A percentile compares a stretch with the other conserved stretches of the same genome.
These are phyloP conservation scores for Indicator maculatus DNA, from an alignment of 2,113 vertebrate species.

Conservation along the genomic window DNA sequence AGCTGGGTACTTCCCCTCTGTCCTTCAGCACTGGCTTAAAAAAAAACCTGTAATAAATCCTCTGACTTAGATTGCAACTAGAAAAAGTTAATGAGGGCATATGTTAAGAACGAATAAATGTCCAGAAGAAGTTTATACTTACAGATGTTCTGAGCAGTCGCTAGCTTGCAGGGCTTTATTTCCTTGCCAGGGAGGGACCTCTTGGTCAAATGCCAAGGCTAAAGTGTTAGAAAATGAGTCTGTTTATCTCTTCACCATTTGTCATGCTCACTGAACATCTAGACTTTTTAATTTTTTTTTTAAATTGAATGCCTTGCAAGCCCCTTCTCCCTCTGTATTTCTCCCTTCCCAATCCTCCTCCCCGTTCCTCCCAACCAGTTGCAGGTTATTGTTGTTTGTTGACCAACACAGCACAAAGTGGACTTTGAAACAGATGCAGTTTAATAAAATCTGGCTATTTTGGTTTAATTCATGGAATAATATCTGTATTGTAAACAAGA, in stretches of 20 bases:
- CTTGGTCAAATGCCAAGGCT: slow-evolving; percentile 42
- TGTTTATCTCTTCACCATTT: slow-evolving; percentile 60
- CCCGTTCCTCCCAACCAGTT: accelerated
- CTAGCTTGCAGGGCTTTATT: slow-evolving; percentile 57
- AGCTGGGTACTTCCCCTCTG: slow-evolving; percentile 21
- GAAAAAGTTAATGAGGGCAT: slow-evolving; percentile 78
- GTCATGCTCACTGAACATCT: slow-evolving; percentile 21
- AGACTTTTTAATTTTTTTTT: background rate
- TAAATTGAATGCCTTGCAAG: background rate
- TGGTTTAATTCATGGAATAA: slow-evolving; percentile 52
- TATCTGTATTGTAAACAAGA: slow-evolving; percentile 44
- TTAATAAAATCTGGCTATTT: slow-evolving; percentile 26
- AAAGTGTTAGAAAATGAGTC: slow-evolving; percentile 61
- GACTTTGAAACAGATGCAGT: background rate
- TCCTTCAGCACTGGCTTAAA: background rate
- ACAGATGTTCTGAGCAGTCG: slow-evolving; percentile 63
- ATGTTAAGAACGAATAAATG: slow-evolving; percentile 72
- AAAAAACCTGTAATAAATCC: background rate
- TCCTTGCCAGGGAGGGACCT: slow-evolving; percentile 24
- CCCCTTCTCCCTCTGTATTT: background rate
- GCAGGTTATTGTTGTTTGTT: background rate
- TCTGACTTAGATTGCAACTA: slow-evolving; percentile 11
- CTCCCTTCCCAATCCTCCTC: background rate
- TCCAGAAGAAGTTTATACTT: slow-evolving; percentile 75
- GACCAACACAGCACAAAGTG: accelerated